phyloP scores from a whole-genome alignment of 2,888 invertebrate species.

The Magallana nippona region DNA sequence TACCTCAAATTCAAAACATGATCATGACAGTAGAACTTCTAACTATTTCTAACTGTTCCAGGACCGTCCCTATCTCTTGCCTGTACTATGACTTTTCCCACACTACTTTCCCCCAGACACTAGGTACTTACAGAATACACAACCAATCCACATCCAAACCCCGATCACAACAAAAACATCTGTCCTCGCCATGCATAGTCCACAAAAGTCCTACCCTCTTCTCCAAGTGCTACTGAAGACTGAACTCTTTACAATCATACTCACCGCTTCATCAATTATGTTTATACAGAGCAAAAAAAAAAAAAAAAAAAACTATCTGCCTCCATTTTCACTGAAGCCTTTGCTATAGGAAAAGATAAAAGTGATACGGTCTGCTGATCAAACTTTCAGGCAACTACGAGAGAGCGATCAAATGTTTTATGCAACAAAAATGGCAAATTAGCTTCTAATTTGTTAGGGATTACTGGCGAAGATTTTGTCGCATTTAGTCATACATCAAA shows the following conservation, averaged over 20 bases:
- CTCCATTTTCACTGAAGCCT: constrained; percentile 29
- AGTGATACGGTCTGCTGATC: constrained; percentile 12
- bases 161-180: background rate
- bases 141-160: background rate
- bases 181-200: constrained; percentile 14
- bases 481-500: constrained; percentile 16
- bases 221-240: background rate
- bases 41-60: background rate
- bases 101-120: background rate
- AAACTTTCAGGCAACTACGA: constrained; percentile 7
- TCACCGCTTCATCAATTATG: constrained; percentile 29
- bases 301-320: constrained; percentile 14
- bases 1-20: too few species aligned
- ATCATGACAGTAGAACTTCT: background rate
- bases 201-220: constrained; percentile 2
- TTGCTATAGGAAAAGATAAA: constrained; percentile 18
- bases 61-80: background rate
- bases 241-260: constrained; percentile 20
- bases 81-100: background rate
- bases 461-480: constrained; percentile 4
- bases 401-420: constrained; percentile 29
- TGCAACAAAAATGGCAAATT: constrained; percentile 33
- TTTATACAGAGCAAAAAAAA: constrained; percentile 5
- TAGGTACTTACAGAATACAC: background rate
- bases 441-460: constrained; percentile 25